phyloP scores from a whole-genome alignment of 2,113 vertebrate genomes.

The Proterorhinus semilunaris region DNA sequence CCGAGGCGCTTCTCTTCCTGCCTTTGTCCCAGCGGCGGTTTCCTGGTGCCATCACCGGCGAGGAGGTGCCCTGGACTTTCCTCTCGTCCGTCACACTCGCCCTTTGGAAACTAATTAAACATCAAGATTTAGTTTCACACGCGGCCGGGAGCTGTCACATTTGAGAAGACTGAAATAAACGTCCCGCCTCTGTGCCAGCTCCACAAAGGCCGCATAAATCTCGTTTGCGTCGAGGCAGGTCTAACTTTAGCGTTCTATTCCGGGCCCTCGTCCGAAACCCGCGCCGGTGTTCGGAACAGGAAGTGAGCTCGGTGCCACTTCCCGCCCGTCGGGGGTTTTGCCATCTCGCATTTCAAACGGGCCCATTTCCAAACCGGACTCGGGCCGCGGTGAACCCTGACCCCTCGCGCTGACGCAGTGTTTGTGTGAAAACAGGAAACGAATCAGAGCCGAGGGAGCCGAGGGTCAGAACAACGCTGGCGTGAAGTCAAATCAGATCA shows the following conservation, averaged over 20 bases:
- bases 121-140: too few relatives aligned
- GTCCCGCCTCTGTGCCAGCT: too few relatives aligned
- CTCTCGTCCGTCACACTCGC: background rate
- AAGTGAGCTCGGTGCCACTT: conserved; percentile 56
- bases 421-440: conserved; percentile 18
- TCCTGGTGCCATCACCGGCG: conserved; percentile 57
- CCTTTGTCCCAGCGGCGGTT: conserved; percentile 66
- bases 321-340: conserved; percentile 39
- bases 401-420: conserved; percentile 20
- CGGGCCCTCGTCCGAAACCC: conserved; percentile 39
- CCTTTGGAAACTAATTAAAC: too few relatives aligned
- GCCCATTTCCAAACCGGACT: conserved; percentile 28
- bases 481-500: background rate
- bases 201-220: too few relatives aligned
- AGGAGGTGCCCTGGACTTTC: conserved; percentile 2
- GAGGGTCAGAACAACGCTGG: conserved; percentile 15
- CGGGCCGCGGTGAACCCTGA: conserved; percentile 5
- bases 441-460: conserved; percentile 2
- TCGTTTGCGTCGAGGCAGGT: background rate
- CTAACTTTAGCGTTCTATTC: conserved; percentile 64
- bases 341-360: conserved; percentile 22
- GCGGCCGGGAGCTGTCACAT: too few relatives aligned
- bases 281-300: conserved; percentile 52
- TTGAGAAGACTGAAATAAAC: too few relatives aligned
- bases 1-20: conserved; percentile 71